Percentiles rank a stretch among this genome's conserved stretches.
Evolutionary conservation across 2,888 invertebrate species (phyloP).

Genomic region (Orthonychiurus folsomi): DNA sequence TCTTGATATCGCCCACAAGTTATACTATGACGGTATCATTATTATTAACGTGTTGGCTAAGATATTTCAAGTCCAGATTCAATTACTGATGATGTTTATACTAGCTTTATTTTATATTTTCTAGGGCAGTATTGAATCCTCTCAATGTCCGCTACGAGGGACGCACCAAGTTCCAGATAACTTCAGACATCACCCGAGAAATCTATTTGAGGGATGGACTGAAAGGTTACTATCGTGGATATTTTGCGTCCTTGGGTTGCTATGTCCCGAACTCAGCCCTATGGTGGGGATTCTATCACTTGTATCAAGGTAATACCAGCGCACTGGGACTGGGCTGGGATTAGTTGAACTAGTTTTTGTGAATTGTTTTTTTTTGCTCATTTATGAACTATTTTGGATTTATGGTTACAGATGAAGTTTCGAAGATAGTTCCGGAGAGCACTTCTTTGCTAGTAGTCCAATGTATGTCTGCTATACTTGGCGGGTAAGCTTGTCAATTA

Average conservation of each 20-base stretch:
- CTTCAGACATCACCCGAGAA: constrained; percentile 63
- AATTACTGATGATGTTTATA: too few relatives aligned
- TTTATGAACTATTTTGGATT: constrained; percentile 4
- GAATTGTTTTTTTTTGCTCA: not conserved
- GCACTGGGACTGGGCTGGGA: not conserved
- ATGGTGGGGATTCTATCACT: constrained; percentile 93
- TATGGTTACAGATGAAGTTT: constrained; percentile 64
- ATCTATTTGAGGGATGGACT: constrained; percentile 75
- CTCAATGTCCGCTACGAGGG: constrained; percentile 52
- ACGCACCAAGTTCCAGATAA: constrained; percentile 57
- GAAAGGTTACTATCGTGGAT: constrained; percentile 85
- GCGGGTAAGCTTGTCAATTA: too few relatives aligned
- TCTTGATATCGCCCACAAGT: not conserved
- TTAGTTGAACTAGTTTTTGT: constrained; percentile 5
- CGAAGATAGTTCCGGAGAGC: constrained; percentile 61
- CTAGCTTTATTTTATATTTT: not conserved
- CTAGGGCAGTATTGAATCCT: too few relatives aligned
- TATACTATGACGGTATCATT: too few relatives aligned
- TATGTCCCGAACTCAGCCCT: constrained; percentile 95
- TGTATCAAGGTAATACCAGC: constrained; percentile 68
- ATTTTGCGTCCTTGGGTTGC: constrained; percentile 79
- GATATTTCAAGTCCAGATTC: not conserved
- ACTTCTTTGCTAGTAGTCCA: constrained; percentile 76
- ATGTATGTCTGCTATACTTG: constrained; percentile 79
- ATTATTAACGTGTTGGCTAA: too few relatives aligned